phyloP scores from a whole-genome alignment of 1,140 invertebrate genomes.

The Lepidurus packardi region DNA sequence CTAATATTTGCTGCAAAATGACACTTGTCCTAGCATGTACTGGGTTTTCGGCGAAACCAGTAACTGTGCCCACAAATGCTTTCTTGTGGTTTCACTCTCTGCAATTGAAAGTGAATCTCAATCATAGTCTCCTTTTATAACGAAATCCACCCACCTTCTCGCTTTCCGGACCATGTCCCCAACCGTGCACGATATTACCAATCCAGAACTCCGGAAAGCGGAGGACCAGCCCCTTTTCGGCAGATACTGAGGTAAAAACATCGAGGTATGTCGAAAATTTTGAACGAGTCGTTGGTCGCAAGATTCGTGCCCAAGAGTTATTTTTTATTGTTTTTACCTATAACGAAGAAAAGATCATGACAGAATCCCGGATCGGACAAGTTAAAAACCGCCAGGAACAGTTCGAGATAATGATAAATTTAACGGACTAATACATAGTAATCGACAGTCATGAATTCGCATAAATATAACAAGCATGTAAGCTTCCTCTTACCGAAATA shows the following conservation, averaged over 20 bases:
- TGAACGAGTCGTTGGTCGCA: not conserved
- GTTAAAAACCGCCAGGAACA: not conserved
- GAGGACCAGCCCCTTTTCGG: not conserved
- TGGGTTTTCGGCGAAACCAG: not conserved
- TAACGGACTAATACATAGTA: not conserved
- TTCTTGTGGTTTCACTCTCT: constrained; percentile 10
- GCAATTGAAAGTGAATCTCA: constrained; percentile 22
- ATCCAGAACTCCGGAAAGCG: not conserved
- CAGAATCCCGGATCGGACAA: not conserved
- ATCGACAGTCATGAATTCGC: not conserved
- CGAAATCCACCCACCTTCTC: not conserved
- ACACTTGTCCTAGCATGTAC: not conserved
- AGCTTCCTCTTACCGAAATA: not conserved
- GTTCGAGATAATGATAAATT: not conserved
- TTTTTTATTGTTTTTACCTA: not conserved
- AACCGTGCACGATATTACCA: constrained; percentile 10
- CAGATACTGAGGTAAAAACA: not conserved
- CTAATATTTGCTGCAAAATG: not conserved
- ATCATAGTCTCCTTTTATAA: constrained; percentile 11
- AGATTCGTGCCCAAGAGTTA: not conserved
- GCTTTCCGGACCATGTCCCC: not conserved
- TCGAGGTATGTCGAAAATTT: not conserved
- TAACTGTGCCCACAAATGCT: not conserved
- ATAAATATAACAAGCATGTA: not conserved
- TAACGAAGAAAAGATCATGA: not conserved